Evolutionary conservation across 2,888 invertebrate species (phyloP), one percentile per base, ranked within the genome.

Genomic region (Nephrotoma flavescens): DNA sequence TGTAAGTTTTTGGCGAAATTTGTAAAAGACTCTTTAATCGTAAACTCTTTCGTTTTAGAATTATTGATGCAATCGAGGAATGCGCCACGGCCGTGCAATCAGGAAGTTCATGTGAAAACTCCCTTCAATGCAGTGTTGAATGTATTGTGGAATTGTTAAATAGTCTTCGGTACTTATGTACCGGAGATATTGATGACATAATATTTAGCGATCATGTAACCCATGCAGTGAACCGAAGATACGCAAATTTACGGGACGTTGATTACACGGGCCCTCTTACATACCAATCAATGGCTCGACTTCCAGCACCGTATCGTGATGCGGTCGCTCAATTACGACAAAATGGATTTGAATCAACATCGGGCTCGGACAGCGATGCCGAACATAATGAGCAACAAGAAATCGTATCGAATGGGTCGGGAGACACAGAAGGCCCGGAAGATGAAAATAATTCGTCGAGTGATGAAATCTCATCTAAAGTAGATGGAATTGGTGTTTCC

Each of bases 51-150:
- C 52, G 57, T 91, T 91, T 19, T 89, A 96, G 98, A 89, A 95
- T 97, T 89, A 96, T 98, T 94, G 98, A 98, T 90, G 97, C 97
- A 0, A 96, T 98, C 90, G 97, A 97, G 91, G 98, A 98, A 92
- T 97, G 97, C 87, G 96, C 97, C n/a, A 94, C 95, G 88, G 90
- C 91, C 0, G 90, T 90, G 1, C 90, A 89, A 15, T 95, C 95
- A 88, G 95, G 94, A 86, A 95, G 96, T 89, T 94, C 94, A 88
- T 96, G 96, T 88, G 94, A 96, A 15, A 94, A 94, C 87, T 94
- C 96, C 5, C 92, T 97, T n/a, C 93, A 95, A 86, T 95, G 96
- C 0, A 96, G 96, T 88, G 95, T 96, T 0, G 96, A 96, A 89
- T 96, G 97, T 89, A 95, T 97, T 86, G 96, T 96, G 5, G 95